phyloP scores from a whole-genome alignment of 2,888 invertebrate species.

The Machimus rusticus region DNA sequence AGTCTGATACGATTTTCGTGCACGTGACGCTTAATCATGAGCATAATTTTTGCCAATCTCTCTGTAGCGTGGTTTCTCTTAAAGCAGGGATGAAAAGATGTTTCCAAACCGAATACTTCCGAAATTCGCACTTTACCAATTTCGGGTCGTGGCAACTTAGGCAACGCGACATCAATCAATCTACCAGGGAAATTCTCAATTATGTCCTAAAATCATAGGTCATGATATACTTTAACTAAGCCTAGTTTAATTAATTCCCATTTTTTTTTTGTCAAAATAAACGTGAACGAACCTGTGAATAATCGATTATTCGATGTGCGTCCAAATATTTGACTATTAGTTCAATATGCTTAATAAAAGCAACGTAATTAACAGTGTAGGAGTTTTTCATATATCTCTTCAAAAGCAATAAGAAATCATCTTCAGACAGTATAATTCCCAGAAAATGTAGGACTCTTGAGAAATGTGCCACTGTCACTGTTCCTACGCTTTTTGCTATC shows the following conservation, averaged over 20 bases:
- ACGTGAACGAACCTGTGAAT: conserved; percentile 61
- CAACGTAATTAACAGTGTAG: conserved; percentile 80
- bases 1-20: conserved; percentile 71
- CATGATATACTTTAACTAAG: not conserved
- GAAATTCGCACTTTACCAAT: conserved; percentile 66
- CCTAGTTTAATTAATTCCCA: not conserved
- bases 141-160: conserved; percentile 74
- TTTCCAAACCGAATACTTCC: conserved; percentile 65
- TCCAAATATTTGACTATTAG: conserved; percentile 71
- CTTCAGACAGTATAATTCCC: conserved; percentile 72
- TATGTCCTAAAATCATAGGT: conserved; percentile 60
- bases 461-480: conserved; percentile 80
- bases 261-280: not conserved
- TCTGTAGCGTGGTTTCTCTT: conserved; percentile 56
- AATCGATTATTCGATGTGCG: conserved; percentile 64
- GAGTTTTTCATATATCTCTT: conserved; percentile 79
- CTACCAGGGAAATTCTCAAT: conserved; percentile 70
- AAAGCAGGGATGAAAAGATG: conserved; percentile 70
- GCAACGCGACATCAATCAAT: conserved; percentile 72
- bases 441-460: conserved; percentile 76
- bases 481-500: conserved; percentile 78
- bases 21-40: conserved; percentile 71
- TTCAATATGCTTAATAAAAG: conserved; percentile 74
- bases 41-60: conserved; percentile 18
- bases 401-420: conserved; percentile 77